Evolutionary conservation across 2,888 invertebrate species (phyloP).

Genomic region (Hyalella azteca): DNA sequence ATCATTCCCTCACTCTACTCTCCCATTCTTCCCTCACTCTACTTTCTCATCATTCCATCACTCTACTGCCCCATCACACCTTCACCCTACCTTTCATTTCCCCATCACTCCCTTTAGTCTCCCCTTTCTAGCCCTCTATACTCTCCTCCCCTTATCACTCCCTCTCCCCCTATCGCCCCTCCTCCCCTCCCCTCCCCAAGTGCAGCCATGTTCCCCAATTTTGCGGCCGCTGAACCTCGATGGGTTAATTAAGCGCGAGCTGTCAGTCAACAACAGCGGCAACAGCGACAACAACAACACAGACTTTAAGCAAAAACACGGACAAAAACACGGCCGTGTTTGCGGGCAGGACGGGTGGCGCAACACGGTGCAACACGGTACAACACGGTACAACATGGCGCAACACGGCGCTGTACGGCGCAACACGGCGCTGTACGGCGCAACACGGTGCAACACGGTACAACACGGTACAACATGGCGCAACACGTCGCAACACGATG

Average conservation of each 20-base stretch:
- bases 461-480: too few species aligned
- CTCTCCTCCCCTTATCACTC: neutral
- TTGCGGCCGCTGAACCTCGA: neutral
- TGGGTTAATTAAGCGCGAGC: conserved; percentile 4
- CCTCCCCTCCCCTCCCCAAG: neutral
- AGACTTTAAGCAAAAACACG: conserved; percentile 10
- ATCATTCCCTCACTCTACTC: neutral
- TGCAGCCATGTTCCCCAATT: neutral
- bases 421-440: neutral
- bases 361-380: neutral
- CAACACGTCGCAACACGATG: too few species aligned
- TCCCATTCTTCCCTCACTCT: neutral
- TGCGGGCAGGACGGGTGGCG: neutral
- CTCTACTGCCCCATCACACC: neutral
- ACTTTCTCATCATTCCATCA: too few species aligned
- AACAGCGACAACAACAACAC: too few species aligned
- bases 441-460: neutral
- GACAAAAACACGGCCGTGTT: neutral
- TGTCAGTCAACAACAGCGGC: conserved; percentile 5
- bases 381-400: neutral
- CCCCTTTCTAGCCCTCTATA: neutral
- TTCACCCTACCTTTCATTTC: neutral
- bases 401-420: neutral
- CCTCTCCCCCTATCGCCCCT: neutral
- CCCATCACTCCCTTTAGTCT: neutral